Base-by-base conservation (phyloP, 2,888 invertebrate species). In the Fragum fragum region DNA sequence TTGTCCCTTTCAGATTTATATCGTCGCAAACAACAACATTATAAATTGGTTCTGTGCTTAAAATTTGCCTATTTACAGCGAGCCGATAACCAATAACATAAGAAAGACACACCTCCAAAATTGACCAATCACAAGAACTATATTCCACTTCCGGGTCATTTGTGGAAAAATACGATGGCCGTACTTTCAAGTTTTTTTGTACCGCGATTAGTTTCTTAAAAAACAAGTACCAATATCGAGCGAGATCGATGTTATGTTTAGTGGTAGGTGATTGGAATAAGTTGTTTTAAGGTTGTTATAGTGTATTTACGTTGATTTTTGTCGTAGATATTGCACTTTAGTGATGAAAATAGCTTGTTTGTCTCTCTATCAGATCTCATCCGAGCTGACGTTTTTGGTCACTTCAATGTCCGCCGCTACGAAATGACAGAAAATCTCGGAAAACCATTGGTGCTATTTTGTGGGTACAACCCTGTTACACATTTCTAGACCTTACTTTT, bases 141-240 rank as follows among this genome's bases (percentile, higher is more conserved):
- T 3, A 14, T 57, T 57, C 57, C n/a, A 57, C 57, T 57, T 57
- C 57, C 57, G 57, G 57, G 57, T 57, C 57, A 57, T 3, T 47
- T 47, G 47, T 47, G 47, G 47, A 47, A 26, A 57, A 57, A 11
- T 7, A 26, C 23, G 18, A 57, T 57, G 57, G 57, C 57, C 11
- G 57, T 26, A 2, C 26, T 23, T 57, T 2, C 7, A 1, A n/a
- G 9, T 7, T 21, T 9, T 57, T 57, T 9, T 57, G 11, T 23
- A 14, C 11, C 26, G 23, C 57, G 23, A 57, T 21, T 9, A 2
- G 11, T 26, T 57, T 57, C 23, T 26, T 3, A n/a, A 26, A 57
- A 52, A n/a, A 23, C 5, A 7, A 26, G 14, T 57, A 57, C 26
- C 6, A 26, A 57, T 21, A 57, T 9, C 47, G 57, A 57, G 6